Evolutionary conservation across 2,797 vertebrate genomes (phyloP).

Genomic region (Phrynocephalus vlangalii): DNA sequence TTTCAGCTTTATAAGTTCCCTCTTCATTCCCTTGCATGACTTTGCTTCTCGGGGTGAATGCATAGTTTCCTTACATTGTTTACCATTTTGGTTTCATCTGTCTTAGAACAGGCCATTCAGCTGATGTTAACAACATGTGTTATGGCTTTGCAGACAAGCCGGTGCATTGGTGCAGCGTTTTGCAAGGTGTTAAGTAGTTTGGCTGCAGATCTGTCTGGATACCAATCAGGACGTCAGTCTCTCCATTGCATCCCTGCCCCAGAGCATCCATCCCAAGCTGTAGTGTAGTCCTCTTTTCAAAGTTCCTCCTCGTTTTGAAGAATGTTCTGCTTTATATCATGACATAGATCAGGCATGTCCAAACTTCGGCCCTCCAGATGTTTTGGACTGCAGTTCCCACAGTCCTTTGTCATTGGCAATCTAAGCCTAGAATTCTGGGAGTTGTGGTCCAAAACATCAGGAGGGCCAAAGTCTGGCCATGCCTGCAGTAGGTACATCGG

Average conservation of each 20-base stretch:
- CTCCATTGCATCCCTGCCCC: neutral
- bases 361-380: no score
- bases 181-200: neutral
- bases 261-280: neutral
- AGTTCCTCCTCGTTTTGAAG: neutral
- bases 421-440: no score
- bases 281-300: neutral
- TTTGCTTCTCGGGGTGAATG: neutral
- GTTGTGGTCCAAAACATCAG: no score
- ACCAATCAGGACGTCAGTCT: neutral
- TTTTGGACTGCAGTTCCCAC: no score
- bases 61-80: neutral
- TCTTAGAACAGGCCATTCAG: neutral
- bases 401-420: no score
- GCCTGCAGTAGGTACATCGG: neutral
- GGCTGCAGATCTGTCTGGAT: neutral
- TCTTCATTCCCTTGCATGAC: neutral
- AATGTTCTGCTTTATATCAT: neutral
- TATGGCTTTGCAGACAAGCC: neutral
- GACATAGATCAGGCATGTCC: no score
- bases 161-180: neutral
- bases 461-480: no score
- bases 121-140: neutral
- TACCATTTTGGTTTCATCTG: slow-evolving; percentile 24
- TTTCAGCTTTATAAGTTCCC: neutral